Evolutionary conservation across 2,888 invertebrate species (phyloP).

Genomic region (Tetranychus piercei): DNA sequence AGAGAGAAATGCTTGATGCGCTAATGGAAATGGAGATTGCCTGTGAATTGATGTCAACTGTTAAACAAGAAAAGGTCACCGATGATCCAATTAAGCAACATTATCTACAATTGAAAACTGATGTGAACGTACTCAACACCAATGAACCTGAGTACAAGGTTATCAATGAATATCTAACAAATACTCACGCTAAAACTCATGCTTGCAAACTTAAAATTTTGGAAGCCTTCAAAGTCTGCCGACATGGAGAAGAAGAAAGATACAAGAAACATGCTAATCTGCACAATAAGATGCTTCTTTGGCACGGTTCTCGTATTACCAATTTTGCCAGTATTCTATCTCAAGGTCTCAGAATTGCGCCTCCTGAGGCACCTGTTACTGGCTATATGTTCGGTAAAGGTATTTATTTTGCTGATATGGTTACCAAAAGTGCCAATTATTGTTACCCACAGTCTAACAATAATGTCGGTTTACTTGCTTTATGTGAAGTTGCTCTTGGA

Average conservation of each 20-base stretch:
- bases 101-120: background rate
- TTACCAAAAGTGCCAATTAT: slow-evolving; percentile 6
- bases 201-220: background rate
- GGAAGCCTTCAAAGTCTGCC: background rate
- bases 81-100: slow-evolving; percentile 8
- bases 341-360: slow-evolving; percentile 6
- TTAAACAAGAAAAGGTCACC: background rate
- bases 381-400: slow-evolving; percentile 9
- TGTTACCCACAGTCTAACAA: background rate
- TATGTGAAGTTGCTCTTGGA: slow-evolving; percentile 9
- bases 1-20: slow-evolving; percentile 3
- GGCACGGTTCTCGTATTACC: slow-evolving; percentile 9
- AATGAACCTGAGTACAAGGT: background rate
- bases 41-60: background rate
- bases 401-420: slow-evolving; percentile 10
- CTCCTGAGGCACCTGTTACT: slow-evolving; percentile 5
- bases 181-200: slow-evolving; percentile 10
- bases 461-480: slow-evolving; percentile 1
- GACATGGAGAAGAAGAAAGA: slow-evolving; percentile 3
- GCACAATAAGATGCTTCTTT: background rate
- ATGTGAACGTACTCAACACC: background rate
- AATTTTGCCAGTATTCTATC: slow-evolving; percentile 8
- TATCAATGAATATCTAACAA: background rate
- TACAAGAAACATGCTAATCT: slow-evolving; percentile 7
- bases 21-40: slow-evolving; percentile 5